Base-by-base conservation (phyloP, 2,888 invertebrate species). In the Eumacrocentrus americanus region DNA sequence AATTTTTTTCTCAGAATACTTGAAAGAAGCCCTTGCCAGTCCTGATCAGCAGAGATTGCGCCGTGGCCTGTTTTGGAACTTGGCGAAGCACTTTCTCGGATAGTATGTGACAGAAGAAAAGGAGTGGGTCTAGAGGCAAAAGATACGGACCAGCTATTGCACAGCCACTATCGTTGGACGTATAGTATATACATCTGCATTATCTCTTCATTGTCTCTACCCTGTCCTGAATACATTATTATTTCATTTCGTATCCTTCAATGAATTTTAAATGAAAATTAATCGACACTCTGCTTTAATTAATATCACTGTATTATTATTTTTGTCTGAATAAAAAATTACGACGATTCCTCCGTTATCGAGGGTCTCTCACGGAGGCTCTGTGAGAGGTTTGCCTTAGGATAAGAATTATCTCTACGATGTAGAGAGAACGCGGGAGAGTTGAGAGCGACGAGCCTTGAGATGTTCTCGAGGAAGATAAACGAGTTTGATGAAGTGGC, bases 401-500 rank as follows among this genome's bases (percentile, higher is more conserved):
- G 46, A 46, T 46, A 46, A 46, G 46, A 23, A 46, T 46, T 46
- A 46, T 46, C 46, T 46, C 3, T 2, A 16, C 5, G 6, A 22
- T 11, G 44, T 2, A 42, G 7, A 16, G 16, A 42, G 16, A 14
- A 40, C 2, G 11, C 3, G 18, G 20, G 9, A 18, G 18, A 16
- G 23, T 37, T 14, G 7, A 16, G 22, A 38, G 51, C 35, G 50
- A 50, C 14, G 50, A 40, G 40, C 3, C 9, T 12, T 12, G n/a
- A 25, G 29, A 42, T 18, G 16, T 53, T 53, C 29, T 53, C 22
- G 40, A 35, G 16, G 40, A 22, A 53, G 59, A 62, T 59, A 64
- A 66, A 62, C 46, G 55, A 61, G 48, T 66, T 55, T 61, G 61
- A 61, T 56, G 61, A 62, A 54, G 55, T 40, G 51, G n/a, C 22